Conservation (phyloP, 2,797 vertebrate genomes). For the Malacoctenus gilli region DNA sequence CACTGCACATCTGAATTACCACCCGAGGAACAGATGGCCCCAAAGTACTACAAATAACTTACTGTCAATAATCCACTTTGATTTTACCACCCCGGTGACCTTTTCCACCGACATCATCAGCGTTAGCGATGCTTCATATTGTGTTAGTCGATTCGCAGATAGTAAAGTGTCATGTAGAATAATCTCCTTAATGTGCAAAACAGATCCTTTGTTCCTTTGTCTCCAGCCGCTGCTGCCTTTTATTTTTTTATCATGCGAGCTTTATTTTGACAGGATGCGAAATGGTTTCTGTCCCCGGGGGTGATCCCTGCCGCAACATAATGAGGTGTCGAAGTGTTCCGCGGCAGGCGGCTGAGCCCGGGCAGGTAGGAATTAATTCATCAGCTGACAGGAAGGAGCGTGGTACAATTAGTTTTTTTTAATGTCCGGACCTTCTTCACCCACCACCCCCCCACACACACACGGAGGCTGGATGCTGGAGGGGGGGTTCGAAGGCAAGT, state of each 20-base stretch:
- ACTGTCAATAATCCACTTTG: too few relatives aligned
- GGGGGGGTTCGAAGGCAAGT: constrained; percentile 37
- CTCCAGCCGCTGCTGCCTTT: constrained; percentile 16
- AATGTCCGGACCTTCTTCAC: constrained; percentile 34
- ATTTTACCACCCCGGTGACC: too few relatives aligned
- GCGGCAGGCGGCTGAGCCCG: constrained; percentile 31
- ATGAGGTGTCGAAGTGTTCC: constrained; percentile 52
- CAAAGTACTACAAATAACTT: too few relatives aligned
- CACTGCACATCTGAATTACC: too few relatives aligned
- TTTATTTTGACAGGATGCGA: too few relatives aligned
- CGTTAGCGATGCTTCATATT: too few relatives aligned
- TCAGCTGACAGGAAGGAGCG: constrained; percentile 55
- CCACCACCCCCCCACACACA: too few relatives aligned
- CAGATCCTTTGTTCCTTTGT: not conserved
- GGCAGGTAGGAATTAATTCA: constrained; percentile 49
- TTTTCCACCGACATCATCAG: too few relatives aligned
- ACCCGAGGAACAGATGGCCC: too few relatives aligned
- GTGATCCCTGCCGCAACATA: constrained; percentile 34
- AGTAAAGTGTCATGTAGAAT: not conserved
- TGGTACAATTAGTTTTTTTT: constrained; percentile 52
- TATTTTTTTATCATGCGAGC: constrained; percentile 28
- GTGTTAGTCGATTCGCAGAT: not conserved
- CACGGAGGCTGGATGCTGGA: constrained; percentile 21
- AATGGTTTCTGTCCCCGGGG: constrained; percentile 41
- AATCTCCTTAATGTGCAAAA: not conserved